Percentiles rank a stretch among this genome's conserved stretches.
Evolutionary conservation across 53 echinoderm and acorn worm genomes (phyloP).

Genomic region (Henricia sp.): DNA sequence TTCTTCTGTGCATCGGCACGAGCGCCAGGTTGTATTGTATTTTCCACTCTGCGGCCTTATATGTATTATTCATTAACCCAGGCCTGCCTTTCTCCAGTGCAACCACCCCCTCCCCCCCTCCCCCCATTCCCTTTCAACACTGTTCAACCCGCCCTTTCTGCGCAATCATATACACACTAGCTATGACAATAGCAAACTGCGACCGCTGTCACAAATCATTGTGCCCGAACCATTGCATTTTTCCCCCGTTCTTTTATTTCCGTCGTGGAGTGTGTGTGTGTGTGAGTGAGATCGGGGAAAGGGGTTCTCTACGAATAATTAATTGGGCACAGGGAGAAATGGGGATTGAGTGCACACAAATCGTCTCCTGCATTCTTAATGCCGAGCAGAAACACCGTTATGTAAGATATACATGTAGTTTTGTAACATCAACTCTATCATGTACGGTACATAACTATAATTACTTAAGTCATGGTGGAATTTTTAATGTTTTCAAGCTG

Average conservation of each 20-base stretch:
- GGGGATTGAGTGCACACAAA: slow-evolving; percentile 25
- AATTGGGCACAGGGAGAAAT: slow-evolving; percentile 37
- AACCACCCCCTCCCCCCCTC: not conserved
- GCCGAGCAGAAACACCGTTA: too few relatives aligned
- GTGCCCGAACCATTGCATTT: not conserved
- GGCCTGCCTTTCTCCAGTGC: too few relatives aligned
- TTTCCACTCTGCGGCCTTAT: not conserved
- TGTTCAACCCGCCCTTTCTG: not conserved
- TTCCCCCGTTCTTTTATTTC: not conserved
- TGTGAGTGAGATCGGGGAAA: too few relatives aligned
- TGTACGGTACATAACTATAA: too few relatives aligned
- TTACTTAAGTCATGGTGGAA: too few relatives aligned
- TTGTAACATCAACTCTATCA: too few relatives aligned
- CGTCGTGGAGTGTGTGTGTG: too few relatives aligned
- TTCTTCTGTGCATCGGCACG: not conserved
- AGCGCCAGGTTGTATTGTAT: slow-evolving; percentile 27
- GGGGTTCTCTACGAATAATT: slow-evolving; percentile 36
- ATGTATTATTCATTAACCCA: slow-evolving; percentile 43
- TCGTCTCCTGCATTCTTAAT: slow-evolving; percentile 40
- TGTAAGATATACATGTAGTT: too few relatives aligned
- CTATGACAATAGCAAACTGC: slow-evolving; percentile 32
- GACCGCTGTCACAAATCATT: slow-evolving; percentile 46
- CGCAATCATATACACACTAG: not conserved
- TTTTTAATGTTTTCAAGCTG: too few relatives aligned
- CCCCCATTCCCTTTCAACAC: not conserved